Evolutionary conservation across 2,113 vertebrate species (phyloP), one percentile per base, ranked within the genome.

Genomic region (Hyaena hyaena): DNA sequence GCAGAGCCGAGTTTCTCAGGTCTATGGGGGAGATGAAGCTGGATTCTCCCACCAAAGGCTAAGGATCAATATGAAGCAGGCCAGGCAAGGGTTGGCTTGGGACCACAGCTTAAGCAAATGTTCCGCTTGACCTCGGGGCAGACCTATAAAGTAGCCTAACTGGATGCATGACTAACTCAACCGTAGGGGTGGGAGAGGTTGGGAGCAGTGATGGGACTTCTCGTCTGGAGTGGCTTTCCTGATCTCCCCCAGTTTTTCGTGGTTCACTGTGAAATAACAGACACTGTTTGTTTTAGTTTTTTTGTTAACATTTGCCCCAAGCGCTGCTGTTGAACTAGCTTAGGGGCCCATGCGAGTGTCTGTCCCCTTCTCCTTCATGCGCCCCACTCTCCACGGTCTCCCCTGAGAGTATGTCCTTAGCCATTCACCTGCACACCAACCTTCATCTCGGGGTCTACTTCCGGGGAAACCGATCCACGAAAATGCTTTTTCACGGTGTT

Each of bases 331-430:
- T 19, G n/a, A 82, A 14, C 28, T 19, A 39, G 68, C 45, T 19
- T n/a, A 53, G 45, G 92, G 35, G 33, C 4, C 43, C 50, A 8
- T 26, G 5, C n/a, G 43, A 65, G 43, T 16, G 58, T 58, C 24
- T 45, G 77, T 21, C 8, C 5, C 8, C 28, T 16, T 58, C 11
- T 35, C 26, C 2, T n/a, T 3, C 1, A 4, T 19, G 2, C 31
- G 6, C 26, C 50, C 26, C 1, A 9, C 35, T 19, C 24, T 26
- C 73, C 17, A 8, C 45, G 28, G 21, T 35, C 4, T 89, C 14
- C 68, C 31, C n/a, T 1, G 4, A 69, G 33, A 48, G 16, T 8
- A 1, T 5, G 21, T 53, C 69, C 61, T 71, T 33, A 11, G 14
- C 53, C 82, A 77, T 48, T 77, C 35, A 48, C 45, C 43, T 9